phyloP scores from a whole-genome alignment of 1,140 invertebrate genomes.

The Calosoma granatense region DNA sequence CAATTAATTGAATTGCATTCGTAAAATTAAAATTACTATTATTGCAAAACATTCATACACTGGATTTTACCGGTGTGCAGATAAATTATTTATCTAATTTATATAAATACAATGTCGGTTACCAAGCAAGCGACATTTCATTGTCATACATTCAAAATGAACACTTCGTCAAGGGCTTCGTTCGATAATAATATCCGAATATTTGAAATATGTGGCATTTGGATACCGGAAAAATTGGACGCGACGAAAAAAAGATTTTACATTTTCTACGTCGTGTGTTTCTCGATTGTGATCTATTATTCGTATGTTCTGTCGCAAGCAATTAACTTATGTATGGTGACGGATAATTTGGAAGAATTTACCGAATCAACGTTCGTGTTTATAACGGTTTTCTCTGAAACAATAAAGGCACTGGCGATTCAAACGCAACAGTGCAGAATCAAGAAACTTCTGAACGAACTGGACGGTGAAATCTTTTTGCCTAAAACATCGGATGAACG shows the following conservation, averaged over 20 bases:
- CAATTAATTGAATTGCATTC: too few species aligned
- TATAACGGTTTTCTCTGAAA: slow-evolving; percentile 16
- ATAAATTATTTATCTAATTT: too few species aligned
- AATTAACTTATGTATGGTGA: slow-evolving; percentile 17
- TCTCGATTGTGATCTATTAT: too few species aligned
- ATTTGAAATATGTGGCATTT: not conserved
- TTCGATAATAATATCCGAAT: too few species aligned
- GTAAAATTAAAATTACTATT: too few species aligned
- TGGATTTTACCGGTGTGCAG: too few species aligned
- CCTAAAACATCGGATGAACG: slow-evolving; percentile 10
- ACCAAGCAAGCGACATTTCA: too few species aligned
- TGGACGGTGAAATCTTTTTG: slow-evolving; percentile 16
- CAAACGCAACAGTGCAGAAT: not conserved
- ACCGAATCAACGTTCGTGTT: slow-evolving; percentile 18
- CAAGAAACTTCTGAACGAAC: slow-evolving; percentile 7
- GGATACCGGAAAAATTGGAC: not conserved
- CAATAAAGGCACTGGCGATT: slow-evolving; percentile 15
- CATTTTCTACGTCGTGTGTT: not conserved
- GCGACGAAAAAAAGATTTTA: not conserved
- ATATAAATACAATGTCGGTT: too few species aligned
- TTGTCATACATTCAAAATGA: too few species aligned
- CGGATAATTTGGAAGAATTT: slow-evolving; percentile 16
- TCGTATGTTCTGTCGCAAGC: slow-evolving; percentile 14
- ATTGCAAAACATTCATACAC: too few species aligned
- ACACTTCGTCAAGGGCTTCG: too few species aligned